These are phyloP conservation scores for Myiagra hebetior DNA, from an alignment of 2,113 vertebrate species.

Conservation along the genomic window DNA sequence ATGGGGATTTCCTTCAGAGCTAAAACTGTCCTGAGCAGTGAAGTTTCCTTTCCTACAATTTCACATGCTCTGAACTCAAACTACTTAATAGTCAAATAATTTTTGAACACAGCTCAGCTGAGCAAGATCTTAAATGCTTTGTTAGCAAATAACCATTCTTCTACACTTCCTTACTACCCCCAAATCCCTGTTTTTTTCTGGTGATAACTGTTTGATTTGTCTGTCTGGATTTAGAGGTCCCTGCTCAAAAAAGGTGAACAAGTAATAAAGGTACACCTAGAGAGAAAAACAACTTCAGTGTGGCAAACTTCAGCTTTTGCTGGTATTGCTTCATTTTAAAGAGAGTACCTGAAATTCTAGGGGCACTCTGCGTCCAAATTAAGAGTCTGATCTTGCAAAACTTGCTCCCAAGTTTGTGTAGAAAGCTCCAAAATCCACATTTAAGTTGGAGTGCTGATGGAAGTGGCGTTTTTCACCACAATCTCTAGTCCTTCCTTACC, in stretches of 20 bases:
- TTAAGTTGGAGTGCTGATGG: background rate
- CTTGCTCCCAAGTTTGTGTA: background rate
- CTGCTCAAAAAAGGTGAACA: background rate
- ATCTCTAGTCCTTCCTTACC: background rate
- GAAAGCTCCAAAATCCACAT: background rate
- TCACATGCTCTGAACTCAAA: background rate
- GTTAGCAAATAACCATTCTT: background rate
- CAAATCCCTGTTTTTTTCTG: background rate
- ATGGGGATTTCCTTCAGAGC: background rate
- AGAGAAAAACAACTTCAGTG: background rate
- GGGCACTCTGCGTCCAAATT: background rate
- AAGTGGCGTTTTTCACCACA: background rate
- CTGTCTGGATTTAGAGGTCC: background rate
- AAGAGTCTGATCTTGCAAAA: background rate
- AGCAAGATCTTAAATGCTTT: background rate
- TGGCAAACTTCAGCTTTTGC: background rate
- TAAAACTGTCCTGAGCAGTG: background rate
- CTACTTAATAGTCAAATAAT: background rate
- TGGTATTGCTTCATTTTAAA: background rate
- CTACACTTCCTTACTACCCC: background rate
- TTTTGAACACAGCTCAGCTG: background rate
- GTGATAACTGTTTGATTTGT: background rate
- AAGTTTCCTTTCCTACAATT: background rate
- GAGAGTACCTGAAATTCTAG: background rate
- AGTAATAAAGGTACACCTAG: background rate